phyloP scores from a whole-genome alignment of 2,113 vertebrate species.

The Chamaea fasciata region DNA sequence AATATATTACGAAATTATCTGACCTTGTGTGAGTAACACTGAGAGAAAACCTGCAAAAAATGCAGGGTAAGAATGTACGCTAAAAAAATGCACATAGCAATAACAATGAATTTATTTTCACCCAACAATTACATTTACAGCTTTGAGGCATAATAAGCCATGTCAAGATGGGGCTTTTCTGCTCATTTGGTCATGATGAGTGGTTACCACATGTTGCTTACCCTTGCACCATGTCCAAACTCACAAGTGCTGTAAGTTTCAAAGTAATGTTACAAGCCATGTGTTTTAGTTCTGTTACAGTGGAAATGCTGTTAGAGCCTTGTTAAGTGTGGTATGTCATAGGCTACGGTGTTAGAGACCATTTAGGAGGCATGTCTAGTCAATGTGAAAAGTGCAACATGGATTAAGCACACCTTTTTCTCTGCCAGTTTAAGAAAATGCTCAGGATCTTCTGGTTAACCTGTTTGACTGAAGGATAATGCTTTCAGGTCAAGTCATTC shows the following conservation, averaged over 20 bases:
- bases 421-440: slow-evolving; percentile 42
- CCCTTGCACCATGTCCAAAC: slow-evolving; percentile 75
- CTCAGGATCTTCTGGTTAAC: slow-evolving; percentile 22
- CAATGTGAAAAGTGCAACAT: slow-evolving; percentile 71
- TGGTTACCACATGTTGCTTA: slow-evolving; percentile 68
- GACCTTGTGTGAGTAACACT: background rate
- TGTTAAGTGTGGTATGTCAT: slow-evolving; percentile 81
- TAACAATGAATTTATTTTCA: slow-evolving; percentile 1
- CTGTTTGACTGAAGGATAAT: slow-evolving; percentile 47
- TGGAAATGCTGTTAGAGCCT: slow-evolving; percentile 80
- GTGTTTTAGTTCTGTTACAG: slow-evolving; percentile 89
- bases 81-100: background rate
- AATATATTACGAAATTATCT: background rate
- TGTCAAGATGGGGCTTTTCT: slow-evolving; percentile 57
- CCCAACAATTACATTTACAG: slow-evolving; percentile 33
- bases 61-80: background rate
- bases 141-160: slow-evolving; percentile 34
- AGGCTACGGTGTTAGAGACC: slow-evolving; percentile 68
- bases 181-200: slow-evolving; percentile 62
- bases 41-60: background rate
- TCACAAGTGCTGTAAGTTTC: slow-evolving; percentile 70
- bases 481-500: slow-evolving; percentile 50
- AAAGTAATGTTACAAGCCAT: slow-evolving; percentile 72
- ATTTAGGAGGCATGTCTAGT: slow-evolving; percentile 60
- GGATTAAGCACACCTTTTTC: slow-evolving; percentile 58